A percentile compares a stretch with the other conserved stretches of the same genome.
phyloP scores from a whole-genome alignment of 1,140 invertebrate genomes.

The Catajapyx aquilonaris region DNA sequence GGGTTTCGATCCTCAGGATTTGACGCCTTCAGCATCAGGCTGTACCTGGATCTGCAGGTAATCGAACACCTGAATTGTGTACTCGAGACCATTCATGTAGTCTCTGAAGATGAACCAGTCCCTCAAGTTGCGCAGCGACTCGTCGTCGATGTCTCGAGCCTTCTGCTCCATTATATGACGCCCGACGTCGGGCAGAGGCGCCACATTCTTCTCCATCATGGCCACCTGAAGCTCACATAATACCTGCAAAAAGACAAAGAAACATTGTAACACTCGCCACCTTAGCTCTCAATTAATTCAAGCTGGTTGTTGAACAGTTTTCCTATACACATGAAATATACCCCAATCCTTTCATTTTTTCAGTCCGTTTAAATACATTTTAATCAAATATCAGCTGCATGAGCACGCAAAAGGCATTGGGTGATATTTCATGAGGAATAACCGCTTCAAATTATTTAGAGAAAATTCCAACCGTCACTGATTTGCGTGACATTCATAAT shows the following conservation, averaged over 20 bases:
- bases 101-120: conserved; percentile 43
- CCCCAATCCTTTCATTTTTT: no score
- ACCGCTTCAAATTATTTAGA: no score
- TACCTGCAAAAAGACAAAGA: conserved; percentile 20
- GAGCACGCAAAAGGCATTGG: no score
- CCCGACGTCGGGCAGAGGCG: conserved; percentile 23
- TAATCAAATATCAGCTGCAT: no score
- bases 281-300: background rate
- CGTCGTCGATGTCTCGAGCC: conserved; percentile 21
- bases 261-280: background rate
- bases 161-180: conserved; percentile 31
- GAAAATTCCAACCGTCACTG: no score
- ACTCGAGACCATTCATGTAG: conserved; percentile 38
- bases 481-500: no score
- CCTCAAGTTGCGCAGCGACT: conserved; percentile 27
- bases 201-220: conserved; percentile 28
- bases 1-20: no score
- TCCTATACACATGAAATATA: no score
- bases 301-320: background rate
- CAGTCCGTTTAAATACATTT: no score
- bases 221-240: conserved; percentile 33
- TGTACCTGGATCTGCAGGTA: no score
- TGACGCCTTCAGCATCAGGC: no score
- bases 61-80: conserved; percentile 30
- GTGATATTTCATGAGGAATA: no score